A percentile compares a stretch with the other conserved stretches of the same genome.
Conservation (phyloP, 92 coral and sea anemone genomes). For the Scolanthus callimorphus region DNA sequence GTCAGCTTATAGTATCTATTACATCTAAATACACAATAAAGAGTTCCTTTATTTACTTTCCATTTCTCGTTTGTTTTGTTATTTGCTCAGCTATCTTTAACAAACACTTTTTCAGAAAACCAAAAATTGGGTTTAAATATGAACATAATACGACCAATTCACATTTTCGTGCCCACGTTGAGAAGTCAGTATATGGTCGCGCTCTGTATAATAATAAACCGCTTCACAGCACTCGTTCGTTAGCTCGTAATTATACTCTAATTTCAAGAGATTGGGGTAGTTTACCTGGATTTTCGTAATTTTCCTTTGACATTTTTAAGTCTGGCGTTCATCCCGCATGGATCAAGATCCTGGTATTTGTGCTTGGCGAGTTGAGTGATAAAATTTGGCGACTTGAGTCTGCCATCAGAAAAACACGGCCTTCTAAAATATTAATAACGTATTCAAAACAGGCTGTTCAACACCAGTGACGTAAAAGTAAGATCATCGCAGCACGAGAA, state of each 20-base stretch:
- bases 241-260: background rate
- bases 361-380: background rate
- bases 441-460: background rate
- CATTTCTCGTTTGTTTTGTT: no score
- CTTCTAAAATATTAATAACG: background rate
- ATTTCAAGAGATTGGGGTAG: no score
- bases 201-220: background rate
- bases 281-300: background rate
- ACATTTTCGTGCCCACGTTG: no score
- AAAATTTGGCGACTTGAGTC: background rate
- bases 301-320: background rate
- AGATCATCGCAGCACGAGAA: no score
- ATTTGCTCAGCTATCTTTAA: no score
- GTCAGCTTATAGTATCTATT: no score
- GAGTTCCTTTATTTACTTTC: no score
- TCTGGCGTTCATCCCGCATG: background rate
- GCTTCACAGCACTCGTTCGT: background rate
- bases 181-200: no score
- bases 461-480: background rate
- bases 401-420: background rate
- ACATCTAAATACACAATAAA: no score
- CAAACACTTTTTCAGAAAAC: no score
- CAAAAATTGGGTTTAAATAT: no score
- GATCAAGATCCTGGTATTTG: background rate
- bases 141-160: no score